phyloP scores from a whole-genome alignment of 2,888 invertebrate species.

The Amblyjoppa fuscipennis region DNA sequence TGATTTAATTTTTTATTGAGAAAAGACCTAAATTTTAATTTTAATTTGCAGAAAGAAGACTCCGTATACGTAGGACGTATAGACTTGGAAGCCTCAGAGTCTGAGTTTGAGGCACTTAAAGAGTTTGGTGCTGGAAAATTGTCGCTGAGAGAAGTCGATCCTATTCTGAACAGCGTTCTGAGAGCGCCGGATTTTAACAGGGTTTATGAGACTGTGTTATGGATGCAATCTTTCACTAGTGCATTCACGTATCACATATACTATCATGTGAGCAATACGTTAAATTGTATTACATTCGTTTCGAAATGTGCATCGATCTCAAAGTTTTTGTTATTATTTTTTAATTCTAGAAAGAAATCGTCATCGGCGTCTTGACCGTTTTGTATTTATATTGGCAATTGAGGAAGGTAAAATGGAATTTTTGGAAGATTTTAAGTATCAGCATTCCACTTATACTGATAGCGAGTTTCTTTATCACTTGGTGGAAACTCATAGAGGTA shows the following conservation, averaged over 20 bases:
- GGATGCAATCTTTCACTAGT: constrained; percentile 1
- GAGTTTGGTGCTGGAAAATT: constrained; percentile 71
- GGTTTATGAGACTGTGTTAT: constrained; percentile 42
- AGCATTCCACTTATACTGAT: constrained; percentile 70
- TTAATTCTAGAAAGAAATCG: constrained; percentile 68
- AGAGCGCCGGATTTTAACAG: constrained; percentile 56
- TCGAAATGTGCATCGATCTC: background rate
- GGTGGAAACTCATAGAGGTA: constrained; percentile 79
- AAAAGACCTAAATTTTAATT: background rate
- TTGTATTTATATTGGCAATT: constrained; percentile 64
- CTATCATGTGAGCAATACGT: constrained; percentile 63
- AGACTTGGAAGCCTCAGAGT: constrained; percentile 70
- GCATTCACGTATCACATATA: constrained; percentile 45
- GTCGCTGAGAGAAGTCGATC: constrained; percentile 76
- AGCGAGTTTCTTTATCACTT: constrained; percentile 77
- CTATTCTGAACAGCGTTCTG: constrained; percentile 74
- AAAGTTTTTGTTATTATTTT: constrained; percentile 34
- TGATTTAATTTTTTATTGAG: background rate
- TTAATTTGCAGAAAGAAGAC: constrained; percentile 66
- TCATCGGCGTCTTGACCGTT: constrained; percentile 48
- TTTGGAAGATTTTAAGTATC: constrained; percentile 68
- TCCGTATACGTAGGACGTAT: constrained; percentile 70
- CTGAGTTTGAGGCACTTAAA: constrained; percentile 73
- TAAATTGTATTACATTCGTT: background rate
- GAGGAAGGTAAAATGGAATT: constrained; percentile 66